Percentiles rank a stretch among this genome's conserved stretches.
Conservation (phyloP, 2,113 vertebrate genomes). For the Dromaius novaehollandiae region DNA sequence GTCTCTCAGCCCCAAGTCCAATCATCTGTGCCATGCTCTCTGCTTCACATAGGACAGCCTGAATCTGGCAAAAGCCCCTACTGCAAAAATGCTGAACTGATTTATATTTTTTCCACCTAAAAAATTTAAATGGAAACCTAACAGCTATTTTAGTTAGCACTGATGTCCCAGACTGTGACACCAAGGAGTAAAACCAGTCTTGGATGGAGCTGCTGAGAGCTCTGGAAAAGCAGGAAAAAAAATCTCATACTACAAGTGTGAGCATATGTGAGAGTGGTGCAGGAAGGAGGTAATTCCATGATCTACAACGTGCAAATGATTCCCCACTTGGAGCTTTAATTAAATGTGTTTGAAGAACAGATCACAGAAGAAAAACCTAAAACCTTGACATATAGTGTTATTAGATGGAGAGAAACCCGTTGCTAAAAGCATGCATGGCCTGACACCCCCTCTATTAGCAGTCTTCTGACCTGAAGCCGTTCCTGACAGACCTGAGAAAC, state of each 20-base stretch:
- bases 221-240: background rate
- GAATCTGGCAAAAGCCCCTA: background rate
- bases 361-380: conserved; percentile 57
- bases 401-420: conserved; percentile 26
- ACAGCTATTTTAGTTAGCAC: background rate
- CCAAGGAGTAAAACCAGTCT: background rate
- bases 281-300: conserved; percentile 39
- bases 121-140: background rate
- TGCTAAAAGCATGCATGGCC: background rate
- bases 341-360: conserved; percentile 54
- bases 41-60: background rate
- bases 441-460: conserved; percentile 22
- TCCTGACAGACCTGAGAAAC: conserved; percentile 53
- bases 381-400: conserved; percentile 62
- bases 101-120: background rate
- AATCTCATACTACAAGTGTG: background rate
- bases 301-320: conserved; percentile 48
- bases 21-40: background rate
- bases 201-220: conserved; percentile 13
- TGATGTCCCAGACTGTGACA: background rate
- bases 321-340: conserved; percentile 58
- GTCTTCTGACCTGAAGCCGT: background rate
- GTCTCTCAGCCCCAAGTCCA: background rate
- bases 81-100: background rate
- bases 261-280: conserved; percentile 9